Evolutionary conservation across 2,888 invertebrate species (phyloP).

Genomic region (Cataglyphis rosenhaueri): DNA sequence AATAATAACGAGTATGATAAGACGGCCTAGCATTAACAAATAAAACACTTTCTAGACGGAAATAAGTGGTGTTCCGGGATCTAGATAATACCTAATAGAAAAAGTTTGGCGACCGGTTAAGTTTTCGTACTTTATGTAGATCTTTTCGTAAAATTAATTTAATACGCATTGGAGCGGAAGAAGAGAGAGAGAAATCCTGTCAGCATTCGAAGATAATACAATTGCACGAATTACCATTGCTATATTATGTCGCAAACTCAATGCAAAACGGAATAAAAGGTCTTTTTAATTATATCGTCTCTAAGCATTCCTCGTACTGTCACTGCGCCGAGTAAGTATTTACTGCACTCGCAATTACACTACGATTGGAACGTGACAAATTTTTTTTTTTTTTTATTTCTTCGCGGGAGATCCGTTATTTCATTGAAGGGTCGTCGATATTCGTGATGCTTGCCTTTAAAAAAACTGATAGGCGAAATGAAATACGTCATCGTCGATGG

Average conservation of each 20-base stretch:
- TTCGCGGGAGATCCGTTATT: conserved; percentile 60
- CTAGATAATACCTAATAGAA: conserved; percentile 61
- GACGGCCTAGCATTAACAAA: conserved; percentile 61
- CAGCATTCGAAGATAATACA: conserved; percentile 3
- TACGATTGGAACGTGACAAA: conserved; percentile 47
- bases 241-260: neutral
- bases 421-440: conserved; percentile 72
- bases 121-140: conserved; percentile 24
- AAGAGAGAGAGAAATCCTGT: neutral
- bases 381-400: conserved; percentile 56
- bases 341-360: conserved; percentile 36
- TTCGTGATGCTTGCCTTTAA: conserved; percentile 72
- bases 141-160: conserved; percentile 38
- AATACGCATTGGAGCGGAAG: conserved; percentile 23
- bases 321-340: conserved; percentile 21
- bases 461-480: conserved; percentile 70
- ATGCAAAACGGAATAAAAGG: conserved; percentile 19
- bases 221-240: neutral
- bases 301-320: neutral
- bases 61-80: conserved; percentile 56
- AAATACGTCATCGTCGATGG: conserved; percentile 73
- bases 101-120: conserved; percentile 42
- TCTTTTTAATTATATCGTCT: conserved; percentile 33
- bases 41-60: conserved; percentile 61
- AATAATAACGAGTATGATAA: conserved; percentile 63